A percentile compares a stretch with the other conserved stretches of the same genome.
Conservation (phyloP, 1,140 invertebrate genomes). For the Gonioctena quinquepunctata region DNA sequence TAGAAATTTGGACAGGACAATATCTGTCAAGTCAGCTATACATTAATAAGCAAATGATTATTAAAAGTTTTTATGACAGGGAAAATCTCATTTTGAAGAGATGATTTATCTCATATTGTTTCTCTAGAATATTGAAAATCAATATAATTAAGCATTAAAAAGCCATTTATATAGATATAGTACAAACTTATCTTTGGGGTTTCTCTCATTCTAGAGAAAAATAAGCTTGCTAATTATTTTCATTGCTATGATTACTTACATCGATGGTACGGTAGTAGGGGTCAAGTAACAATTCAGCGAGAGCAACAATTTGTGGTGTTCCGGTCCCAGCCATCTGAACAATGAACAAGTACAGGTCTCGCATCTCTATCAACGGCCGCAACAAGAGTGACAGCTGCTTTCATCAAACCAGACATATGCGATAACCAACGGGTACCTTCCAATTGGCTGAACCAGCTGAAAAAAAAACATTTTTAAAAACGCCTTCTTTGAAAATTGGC, state of each 20-base stretch:
- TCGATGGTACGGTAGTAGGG: slow-evolving; percentile 91
- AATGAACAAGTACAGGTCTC: slow-evolving; percentile 92
- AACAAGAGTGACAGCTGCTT: slow-evolving; percentile 78
- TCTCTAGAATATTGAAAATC: too few species aligned
- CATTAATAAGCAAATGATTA: too few species aligned
- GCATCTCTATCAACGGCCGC: slow-evolving; percentile 81
- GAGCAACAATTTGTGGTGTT: slow-evolving; percentile 92
- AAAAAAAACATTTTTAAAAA: slow-evolving; percentile 45
- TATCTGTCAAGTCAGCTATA: too few species aligned
- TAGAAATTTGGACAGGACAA: too few species aligned
- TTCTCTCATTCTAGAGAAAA: too few species aligned
- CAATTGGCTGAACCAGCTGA: slow-evolving; percentile 84
- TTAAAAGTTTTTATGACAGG: too few species aligned
- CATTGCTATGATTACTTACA: slow-evolving; percentile 28
- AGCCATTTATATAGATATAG: too few species aligned
- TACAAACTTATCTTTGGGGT: too few species aligned
- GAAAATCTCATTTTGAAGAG: too few species aligned
- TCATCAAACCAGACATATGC: slow-evolving; percentile 81
- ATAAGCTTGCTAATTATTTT: neutral
- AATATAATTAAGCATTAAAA: too few species aligned
- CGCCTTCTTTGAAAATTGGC: too few species aligned
- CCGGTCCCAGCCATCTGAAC: slow-evolving; percentile 96
- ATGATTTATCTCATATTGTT: too few species aligned
- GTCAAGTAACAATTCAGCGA: slow-evolving; percentile 90
- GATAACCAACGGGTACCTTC: slow-evolving; percentile 91